Evolutionary conservation across 2,113 vertebrate species (phyloP).

Genomic region (Rhabdomys dilectus): DNA sequence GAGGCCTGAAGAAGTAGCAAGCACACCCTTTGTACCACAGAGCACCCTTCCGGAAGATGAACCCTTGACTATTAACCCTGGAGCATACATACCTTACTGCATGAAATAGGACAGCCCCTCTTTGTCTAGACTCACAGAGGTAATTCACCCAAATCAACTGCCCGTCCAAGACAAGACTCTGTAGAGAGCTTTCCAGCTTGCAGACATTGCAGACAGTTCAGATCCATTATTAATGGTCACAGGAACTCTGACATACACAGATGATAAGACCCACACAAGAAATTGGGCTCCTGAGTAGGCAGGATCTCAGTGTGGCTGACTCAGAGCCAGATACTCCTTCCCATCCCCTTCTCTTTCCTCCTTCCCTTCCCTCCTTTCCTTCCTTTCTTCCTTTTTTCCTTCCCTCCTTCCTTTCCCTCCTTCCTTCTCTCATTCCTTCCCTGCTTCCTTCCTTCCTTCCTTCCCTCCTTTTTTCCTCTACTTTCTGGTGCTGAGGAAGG

Average conservation of each 20-base stretch:
- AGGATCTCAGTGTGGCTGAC: not conserved
- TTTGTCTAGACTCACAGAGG: not conserved
- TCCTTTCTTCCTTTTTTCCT: not conserved
- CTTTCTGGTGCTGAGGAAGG: not conserved
- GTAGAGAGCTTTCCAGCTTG: not conserved
- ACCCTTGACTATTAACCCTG: not conserved
- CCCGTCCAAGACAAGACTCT: not conserved
- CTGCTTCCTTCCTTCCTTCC: rapidly evolving
- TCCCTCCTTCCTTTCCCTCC: too few relatives aligned
- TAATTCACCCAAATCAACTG: not conserved
- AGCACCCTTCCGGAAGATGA: not conserved
- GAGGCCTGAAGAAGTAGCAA: not conserved
- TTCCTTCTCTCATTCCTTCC: too few relatives aligned
- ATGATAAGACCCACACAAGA: not conserved
- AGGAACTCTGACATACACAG: not conserved
- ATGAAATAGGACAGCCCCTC: not conserved
- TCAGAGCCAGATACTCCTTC: not conserved
- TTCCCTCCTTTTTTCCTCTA: not conserved
- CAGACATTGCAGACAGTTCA: not conserved
- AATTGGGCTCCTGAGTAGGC: not conserved
- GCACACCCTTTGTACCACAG: rapidly evolving
- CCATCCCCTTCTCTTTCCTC: rapidly evolving
- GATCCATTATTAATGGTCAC: not conserved
- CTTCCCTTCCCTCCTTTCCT: not conserved
- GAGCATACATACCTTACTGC: not conserved